These are phyloP conservation scores for Onychorhynchus coronatus DNA, from an alignment of 2,113 vertebrate species.

Conservation along the genomic window DNA sequence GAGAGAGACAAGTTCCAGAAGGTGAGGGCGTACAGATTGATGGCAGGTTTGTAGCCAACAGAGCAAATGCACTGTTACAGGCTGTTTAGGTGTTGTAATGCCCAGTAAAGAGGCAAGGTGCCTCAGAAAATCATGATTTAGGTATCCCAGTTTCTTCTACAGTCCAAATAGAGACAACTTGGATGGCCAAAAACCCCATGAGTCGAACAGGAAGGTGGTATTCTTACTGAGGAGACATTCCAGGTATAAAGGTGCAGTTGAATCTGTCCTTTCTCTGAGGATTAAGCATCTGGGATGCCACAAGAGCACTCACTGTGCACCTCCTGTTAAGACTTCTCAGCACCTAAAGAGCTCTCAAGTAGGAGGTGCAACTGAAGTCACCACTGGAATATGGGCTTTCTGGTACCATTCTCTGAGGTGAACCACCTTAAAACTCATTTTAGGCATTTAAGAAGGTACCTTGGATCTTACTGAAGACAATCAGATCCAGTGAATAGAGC, in stretches of 20 bases:
- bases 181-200: neutral
- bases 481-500: neutral
- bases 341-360: neutral
- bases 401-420: neutral
- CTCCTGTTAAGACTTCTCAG: neutral
- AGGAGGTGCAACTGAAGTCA: neutral
- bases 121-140: neutral
- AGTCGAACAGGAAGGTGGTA: neutral
- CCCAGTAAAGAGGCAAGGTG: neutral
- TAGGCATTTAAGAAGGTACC: neutral
- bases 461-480: neutral
- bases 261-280: neutral
- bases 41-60: neutral
- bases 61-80: neutral
- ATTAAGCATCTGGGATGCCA: neutral
- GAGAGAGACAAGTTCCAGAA: neutral
- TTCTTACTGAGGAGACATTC: no score
- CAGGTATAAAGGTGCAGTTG: neutral
- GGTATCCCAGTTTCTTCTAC: neutral
- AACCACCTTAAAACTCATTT: neutral
- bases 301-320: rapidly evolving
- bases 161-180: neutral
- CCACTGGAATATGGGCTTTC: neutral
- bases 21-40: neutral
- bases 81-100: neutral